These are phyloP conservation scores for Prinia subflava DNA, from an alignment of 2,113 vertebrate genomes.

Conservation along the genomic window DNA sequence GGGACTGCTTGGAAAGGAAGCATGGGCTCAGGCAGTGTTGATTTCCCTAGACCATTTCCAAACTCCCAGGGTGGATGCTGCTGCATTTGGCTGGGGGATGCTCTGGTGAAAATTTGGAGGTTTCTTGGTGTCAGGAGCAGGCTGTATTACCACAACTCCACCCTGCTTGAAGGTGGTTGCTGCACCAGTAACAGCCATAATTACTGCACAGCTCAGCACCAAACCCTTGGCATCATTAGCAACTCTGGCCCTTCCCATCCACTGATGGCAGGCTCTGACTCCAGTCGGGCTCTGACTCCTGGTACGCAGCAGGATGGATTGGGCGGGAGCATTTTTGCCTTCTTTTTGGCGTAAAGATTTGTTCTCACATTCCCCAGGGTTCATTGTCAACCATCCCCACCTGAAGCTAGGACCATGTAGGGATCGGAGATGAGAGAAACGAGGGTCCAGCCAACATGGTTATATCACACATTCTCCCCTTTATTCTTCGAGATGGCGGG, in stretches of 20 bases:
- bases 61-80: neutral
- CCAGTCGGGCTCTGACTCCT: neutral
- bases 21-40: neutral
- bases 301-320: neutral
- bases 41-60: neutral
- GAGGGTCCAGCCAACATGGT: too few relatives aligned
- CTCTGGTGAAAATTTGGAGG: neutral
- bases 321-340: neutral
- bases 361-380: neutral
- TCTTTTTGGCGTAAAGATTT: neutral
- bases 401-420: too few relatives aligned
- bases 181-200: neutral
- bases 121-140: accelerated
- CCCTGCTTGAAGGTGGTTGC: neutral
- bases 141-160: neutral
- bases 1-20: neutral
- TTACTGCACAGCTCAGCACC: neutral
- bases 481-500: too few relatives aligned
- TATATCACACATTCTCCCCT: too few relatives aligned
- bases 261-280: neutral
- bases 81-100: neutral
- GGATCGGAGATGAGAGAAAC: too few relatives aligned
- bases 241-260: neutral
- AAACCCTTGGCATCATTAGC: neutral
- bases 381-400: neutral